phyloP scores from a whole-genome alignment of 2,113 vertebrate species.

The Phaethon lepturus region DNA sequence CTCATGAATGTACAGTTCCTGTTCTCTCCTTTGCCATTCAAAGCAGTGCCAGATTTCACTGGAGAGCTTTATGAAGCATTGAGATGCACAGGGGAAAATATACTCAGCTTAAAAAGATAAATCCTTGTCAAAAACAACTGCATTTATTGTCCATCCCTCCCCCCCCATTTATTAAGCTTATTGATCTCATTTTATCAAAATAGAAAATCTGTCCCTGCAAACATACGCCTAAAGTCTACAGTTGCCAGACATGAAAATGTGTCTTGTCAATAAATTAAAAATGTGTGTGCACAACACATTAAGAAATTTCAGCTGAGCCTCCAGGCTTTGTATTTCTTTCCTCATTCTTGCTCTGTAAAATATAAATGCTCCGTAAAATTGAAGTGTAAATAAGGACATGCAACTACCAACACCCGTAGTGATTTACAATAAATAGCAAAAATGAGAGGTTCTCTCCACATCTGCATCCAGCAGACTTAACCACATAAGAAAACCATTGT shows the following conservation, averaged over 20 bases:
- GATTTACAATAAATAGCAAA: neutral
- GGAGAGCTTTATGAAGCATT: neutral
- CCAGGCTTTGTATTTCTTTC: neutral
- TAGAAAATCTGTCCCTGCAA: neutral
- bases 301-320: neutral
- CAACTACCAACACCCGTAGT: neutral
- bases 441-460: neutral
- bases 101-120: neutral
- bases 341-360: neutral
- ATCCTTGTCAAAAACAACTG: neutral
- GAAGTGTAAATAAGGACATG: neutral
- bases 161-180: neutral
- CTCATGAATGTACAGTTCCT: neutral
- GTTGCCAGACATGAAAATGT: neutral
- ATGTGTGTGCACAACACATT: rapidly evolving
- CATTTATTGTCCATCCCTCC: neutral
- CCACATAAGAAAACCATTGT: neutral
- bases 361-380: neutral
- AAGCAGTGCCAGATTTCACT: neutral
- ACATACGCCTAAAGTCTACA: neutral
- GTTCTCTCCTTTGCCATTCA: neutral
- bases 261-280: neutral
- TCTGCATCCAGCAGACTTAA: neutral
- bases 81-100: neutral
- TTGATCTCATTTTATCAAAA: neutral